Conservation (phyloP, 2,113 vertebrate genomes). For the Anthoscopus minutus region DNA sequence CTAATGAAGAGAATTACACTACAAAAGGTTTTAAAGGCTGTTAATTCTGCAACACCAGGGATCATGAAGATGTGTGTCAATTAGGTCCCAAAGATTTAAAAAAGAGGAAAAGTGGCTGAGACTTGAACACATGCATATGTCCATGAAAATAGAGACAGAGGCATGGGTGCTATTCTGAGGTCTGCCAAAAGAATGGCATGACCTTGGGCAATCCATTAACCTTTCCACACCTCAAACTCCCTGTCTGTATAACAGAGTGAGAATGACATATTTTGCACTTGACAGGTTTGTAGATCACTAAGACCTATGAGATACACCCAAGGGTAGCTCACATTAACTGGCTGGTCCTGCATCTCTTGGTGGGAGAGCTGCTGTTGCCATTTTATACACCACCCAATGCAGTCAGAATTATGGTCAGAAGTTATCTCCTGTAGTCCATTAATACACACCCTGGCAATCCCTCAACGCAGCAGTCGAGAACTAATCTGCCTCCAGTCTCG, state of each 20-base stretch:
- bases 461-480: constrained; percentile 8
- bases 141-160: not conserved
- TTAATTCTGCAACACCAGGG: not conserved
- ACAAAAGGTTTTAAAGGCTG: not conserved
- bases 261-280: constrained; percentile 8
- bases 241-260: not conserved
- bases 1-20: not conserved
- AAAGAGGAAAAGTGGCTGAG: not conserved
- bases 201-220: constrained; percentile 39
- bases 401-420: constrained; percentile 10
- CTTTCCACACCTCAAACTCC: not conserved
- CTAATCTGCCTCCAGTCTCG: constrained; percentile 60
- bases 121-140: not conserved
- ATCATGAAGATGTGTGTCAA: not conserved
- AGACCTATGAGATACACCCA: not conserved
- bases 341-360: not conserved
- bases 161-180: not conserved
- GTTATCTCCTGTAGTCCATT: constrained; percentile 6
- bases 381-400: not conserved
- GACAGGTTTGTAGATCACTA: constrained; percentile 39
- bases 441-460: constrained; percentile 18
- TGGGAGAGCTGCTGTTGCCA: not conserved
- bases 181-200: not conserved
- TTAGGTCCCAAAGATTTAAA: not conserved
- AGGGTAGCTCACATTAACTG: not conserved